Evolutionary conservation across 2,888 invertebrate species (phyloP), one percentile per base, ranked within the genome.

Genomic region (Metallyticus violacea): DNA sequence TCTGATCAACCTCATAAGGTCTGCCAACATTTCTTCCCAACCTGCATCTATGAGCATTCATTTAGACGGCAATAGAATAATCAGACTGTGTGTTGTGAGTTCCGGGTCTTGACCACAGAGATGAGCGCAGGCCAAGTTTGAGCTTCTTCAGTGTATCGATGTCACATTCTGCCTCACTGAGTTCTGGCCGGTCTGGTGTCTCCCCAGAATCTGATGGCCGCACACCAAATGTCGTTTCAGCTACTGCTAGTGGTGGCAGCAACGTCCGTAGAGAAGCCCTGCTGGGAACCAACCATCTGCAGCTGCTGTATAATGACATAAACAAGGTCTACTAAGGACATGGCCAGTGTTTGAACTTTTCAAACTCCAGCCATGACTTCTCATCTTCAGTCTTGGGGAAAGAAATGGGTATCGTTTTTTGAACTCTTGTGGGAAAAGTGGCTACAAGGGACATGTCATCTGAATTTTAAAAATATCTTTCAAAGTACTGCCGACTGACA

Each of bases 21-120:
- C 22, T 62, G 40, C 40, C 40, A 62, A 62, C 40, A 62, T 62
- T 62, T 62, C 40, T 4, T 62, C 40, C 3, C 40, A 1, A 15
- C 9, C n/a, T n/a, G n/a, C n/a, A n/a, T n/a, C 3, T 62, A 62
- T 62, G 40, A 26, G 79, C 79, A 78, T 25, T 22, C 28, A 26
- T n/a, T 85, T 94, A 95, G 91, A 96, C 95, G 89, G 95, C 95
- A 92, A 95, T 95, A 88, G 95, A 95, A 91, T 95, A 95, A 92
- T 95, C 95, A 89, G 95, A 95, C 89, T 95, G 94, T 89, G 94
- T 94, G 89, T 93, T 93, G 88, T 93, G 92, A 89, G 93, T 93
- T 89, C 91, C 92, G 77, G 95, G 95, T 89, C 95, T 93, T 62
- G 95, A 95, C 95, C 95, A 96, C 29, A 96, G 92, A 87, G 95